Base-by-base conservation (phyloP, 2,888 invertebrate species). In the Apamea epomidion region DNA sequence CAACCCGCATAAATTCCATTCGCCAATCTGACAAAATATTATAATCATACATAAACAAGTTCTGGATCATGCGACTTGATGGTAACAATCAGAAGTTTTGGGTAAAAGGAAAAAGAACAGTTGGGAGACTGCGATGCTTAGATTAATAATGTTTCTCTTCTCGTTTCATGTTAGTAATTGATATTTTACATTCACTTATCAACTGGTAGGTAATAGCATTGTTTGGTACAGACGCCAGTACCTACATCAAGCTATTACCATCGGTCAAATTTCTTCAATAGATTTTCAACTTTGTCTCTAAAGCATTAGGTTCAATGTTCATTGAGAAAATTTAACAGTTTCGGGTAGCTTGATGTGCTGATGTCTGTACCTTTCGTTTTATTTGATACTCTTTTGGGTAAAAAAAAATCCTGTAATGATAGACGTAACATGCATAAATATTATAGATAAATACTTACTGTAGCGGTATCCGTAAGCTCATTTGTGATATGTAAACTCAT, bases 1-100 rank as follows among this genome's bases (percentile, higher is more conserved):
- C 77, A 99, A 95, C 3, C 99, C 99, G 95, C 99, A 98, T 73
- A 99, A 95, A 94, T 98, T 99, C 99, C 99, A 99, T 91, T 99
- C 99, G 29, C 98, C 98, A 87, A 98, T 98, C 97, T 97, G 18
- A 42, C 18, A 84, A 76, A 71, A 76, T 98, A 89, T n/a, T 51
- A 89, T 84, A 60, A 37, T 18, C 16, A 70, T 21, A 70, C 8
- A 29, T 60, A 5, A 62, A n/a, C 7, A 4, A 75, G 6, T 48
- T 32, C 21, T 14, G 54, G 14, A 64, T 42, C 51, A 29, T 64
- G 37, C 10, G 37, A 25, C 25, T 60, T 48, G 16, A 10, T 16
- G 10, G 29, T 76, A 37, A 42, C 18, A 51, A 7, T 54, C 18
- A 32, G 5, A 58, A 14, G 37, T 25, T 69, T 51, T 62, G 29